Conservation (phyloP, 2,888 invertebrate species). For the Idaea straminata region DNA sequence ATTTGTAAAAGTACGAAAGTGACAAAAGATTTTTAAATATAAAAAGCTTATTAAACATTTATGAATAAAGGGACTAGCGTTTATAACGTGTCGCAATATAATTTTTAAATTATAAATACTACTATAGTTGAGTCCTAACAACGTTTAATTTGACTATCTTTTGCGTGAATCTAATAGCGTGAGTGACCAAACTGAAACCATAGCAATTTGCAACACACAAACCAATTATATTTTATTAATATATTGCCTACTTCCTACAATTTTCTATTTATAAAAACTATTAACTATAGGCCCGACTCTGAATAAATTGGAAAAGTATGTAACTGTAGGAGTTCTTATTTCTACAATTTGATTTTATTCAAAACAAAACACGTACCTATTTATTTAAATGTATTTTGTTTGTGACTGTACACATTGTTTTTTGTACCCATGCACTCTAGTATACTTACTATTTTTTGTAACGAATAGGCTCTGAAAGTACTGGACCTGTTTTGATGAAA, state of each 20-base stretch:
- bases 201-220: slow-evolving; percentile 16
- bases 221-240: slow-evolving; percentile 12
- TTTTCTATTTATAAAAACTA: background rate
- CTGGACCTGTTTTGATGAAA: too few relatives aligned
- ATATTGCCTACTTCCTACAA: slow-evolving; percentile 4
- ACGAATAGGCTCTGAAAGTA: too few relatives aligned
- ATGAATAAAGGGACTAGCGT: background rate
- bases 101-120: too few relatives aligned
- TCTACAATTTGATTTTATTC: too few relatives aligned
- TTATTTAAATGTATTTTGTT: background rate
- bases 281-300: background rate
- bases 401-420: slow-evolving; percentile 6
- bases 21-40: too few relatives aligned
- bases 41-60: background rate
- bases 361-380: too few relatives aligned
- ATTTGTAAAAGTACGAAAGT: too few relatives aligned
- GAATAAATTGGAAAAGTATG: background rate
- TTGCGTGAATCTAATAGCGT: slow-evolving; percentile 34
- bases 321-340: background rate
- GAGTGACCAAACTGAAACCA: slow-evolving; percentile 29
- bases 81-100: too few relatives aligned
- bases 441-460: too few relatives aligned
- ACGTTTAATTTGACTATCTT: slow-evolving; percentile 21
- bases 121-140: background rate
- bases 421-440: too few relatives aligned